Base-by-base conservation (phyloP, 2,888 invertebrate species). In the Teleiodes luculella region DNA sequence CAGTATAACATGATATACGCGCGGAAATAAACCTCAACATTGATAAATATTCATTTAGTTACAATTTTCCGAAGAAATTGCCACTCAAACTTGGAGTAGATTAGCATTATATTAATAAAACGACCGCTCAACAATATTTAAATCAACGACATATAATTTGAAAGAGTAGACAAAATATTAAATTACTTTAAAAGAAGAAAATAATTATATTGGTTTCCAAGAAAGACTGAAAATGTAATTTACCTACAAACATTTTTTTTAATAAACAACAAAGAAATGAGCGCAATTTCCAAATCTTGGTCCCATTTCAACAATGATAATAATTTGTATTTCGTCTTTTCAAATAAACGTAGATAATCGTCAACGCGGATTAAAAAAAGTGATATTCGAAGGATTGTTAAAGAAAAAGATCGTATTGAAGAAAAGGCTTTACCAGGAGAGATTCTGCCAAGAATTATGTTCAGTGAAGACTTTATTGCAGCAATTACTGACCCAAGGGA, bases 251-350 rank as follows among this genome's bases (percentile, higher is more conserved):
- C 16, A 28, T 18, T 52, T 52, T 37, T 37, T 45, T 28, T 28
- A 49, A 46, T 37, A 46, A 49, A 55, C 41, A 55, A 60, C 46
- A 68, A 67, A 65, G 55, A 62, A 68, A 67, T 62, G 63, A 65
- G 62, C 62, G 57, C 65, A 72, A 65, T 69, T 71, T 66, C 55
- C 54, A 62, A 64, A 59, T 54, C 68, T 77, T 79, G 78, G 78
- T 78, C 78, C 78, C 78, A 76, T 75, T 66, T 68, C 67, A 74
- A 69, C 67, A 74, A 69, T 67, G 59, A 67, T 72, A 67, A 62
- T 57, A 58, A 56, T 61, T 56, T 33, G 53, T 58, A 57, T 57
- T 61, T 61, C 49, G n/a, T 49, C 52, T 45, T 13, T 14, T 24
- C 24, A 24, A 56, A 47, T n/a, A 35, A 54, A 54, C 7, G 47